A percentile compares a stretch with the other conserved stretches of the same genome.
Evolutionary conservation across 2,113 vertebrate species (phyloP).

Genomic region (Callorhinus ursinus): DNA sequence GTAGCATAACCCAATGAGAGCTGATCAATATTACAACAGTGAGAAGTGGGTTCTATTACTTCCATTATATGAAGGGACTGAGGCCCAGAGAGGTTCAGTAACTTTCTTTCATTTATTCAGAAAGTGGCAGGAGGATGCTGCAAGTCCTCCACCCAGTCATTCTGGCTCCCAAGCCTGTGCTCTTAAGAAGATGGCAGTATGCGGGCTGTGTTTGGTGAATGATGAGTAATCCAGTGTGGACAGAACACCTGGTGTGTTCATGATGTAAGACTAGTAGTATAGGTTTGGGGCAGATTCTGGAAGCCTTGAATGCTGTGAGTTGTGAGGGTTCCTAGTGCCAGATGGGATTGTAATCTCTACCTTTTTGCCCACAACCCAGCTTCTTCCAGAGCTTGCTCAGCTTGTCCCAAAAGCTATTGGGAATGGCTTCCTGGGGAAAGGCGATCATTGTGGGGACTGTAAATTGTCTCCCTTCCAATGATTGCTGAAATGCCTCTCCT

Average conservation of each 20-base stretch:
- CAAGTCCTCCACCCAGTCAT: background rate
- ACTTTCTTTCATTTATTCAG: constrained; percentile 43
- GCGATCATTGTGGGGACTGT: background rate
- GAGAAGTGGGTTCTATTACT: background rate
- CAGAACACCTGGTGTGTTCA: constrained; percentile 25
- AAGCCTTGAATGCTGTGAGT: constrained; percentile 37
- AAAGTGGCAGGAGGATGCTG: background rate
- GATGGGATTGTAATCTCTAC: background rate
- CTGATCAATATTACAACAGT: background rate
- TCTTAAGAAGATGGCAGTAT: constrained; percentile 38
- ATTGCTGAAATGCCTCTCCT: background rate
- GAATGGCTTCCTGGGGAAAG: constrained; percentile 19
- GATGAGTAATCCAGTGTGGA: constrained; percentile 52
- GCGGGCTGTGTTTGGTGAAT: constrained; percentile 55
- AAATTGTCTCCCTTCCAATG: background rate
- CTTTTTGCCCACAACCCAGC: background rate
- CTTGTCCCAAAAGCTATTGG: background rate
- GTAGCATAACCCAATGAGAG: background rate
- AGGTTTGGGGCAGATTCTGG: constrained; percentile 48
- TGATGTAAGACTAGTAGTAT: constrained; percentile 45
- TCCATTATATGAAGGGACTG: background rate
- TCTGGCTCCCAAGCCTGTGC: constrained; percentile 11
- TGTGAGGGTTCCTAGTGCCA: constrained; percentile 27
- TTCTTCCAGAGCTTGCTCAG: background rate
- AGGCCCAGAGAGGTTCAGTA: background rate